Evolutionary conservation across 2,888 invertebrate species (phyloP), one percentile per base, ranked within the genome.

Genomic region (Aproaerema taeniolella): DNA sequence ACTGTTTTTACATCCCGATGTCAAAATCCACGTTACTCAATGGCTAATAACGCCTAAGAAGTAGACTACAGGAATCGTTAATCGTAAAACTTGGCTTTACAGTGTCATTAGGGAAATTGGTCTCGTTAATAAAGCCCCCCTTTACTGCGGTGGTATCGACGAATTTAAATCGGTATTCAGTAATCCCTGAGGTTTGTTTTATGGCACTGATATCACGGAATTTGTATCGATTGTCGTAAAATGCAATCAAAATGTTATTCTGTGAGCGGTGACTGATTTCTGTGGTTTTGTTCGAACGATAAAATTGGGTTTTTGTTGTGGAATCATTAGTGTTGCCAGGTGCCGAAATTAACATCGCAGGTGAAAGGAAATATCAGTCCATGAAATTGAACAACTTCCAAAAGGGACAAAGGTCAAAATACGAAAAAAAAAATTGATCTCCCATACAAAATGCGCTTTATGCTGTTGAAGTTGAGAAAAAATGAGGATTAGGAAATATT

Each of bases 61-160:
- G n/a, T n/a, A n/a, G n/a, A n/a, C n/a, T 15, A 37, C 13, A 3
- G 12, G 63, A 69, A 65, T 58, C 60, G 62, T 67, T 64, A 68
- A 70, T 76, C 77, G 79, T 79, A 74, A 83, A 82, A 67, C 76
- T 82, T 73, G 72, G 81, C 77, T 85, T 83, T 81, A 83, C 80
- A 81, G 65, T 76, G 77, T 83, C 81, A 85, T 86, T 83, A 85
- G 79, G 81, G 74, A 83, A 83, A 86, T 85, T 82, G 79, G 67
- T 61, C 49, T 74, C 79, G 78, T 82, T 83, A 80, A 82, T 83
- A 81, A 80, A 74, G 74, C 67, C 65, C 64, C 67, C 69, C 69
- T 71, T 74, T 73, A 79, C 71, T 72, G 78, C 67, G 69, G 58
- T 60, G 69, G 67, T 82, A 83, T 82, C 79, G 71, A 69, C 67